Conservation (phyloP, 2,888 invertebrate genomes). For the Axea sp. region DNA sequence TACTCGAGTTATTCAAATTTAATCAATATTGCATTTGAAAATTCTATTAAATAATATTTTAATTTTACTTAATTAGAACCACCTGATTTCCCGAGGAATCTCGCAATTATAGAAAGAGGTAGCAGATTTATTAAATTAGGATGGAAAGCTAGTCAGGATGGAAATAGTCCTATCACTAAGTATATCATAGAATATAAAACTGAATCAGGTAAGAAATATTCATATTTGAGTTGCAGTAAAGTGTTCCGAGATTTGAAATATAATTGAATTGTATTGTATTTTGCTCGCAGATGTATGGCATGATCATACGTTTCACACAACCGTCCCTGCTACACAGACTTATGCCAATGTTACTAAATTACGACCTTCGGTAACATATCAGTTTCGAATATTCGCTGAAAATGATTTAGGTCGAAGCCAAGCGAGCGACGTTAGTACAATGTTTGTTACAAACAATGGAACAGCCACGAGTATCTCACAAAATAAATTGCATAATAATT, state of each 20-base stretch:
- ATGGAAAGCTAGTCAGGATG: conserved; percentile 94
- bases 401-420: conserved; percentile 93
- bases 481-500: conserved; percentile 24
- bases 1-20: too few species aligned
- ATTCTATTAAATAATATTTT: too few species aligned
- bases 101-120: conserved; percentile 90
- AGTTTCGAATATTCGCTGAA: conserved; percentile 92
- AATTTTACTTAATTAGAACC: conserved; percentile 82
- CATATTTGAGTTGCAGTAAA: too few species aligned
- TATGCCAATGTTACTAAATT: conserved; percentile 89
- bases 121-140: conserved; percentile 91
- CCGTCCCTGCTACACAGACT: conserved; percentile 90
- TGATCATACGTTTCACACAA: conserved; percentile 89
- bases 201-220: conserved; percentile 86
- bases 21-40: too few species aligned
- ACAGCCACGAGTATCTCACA: too few species aligned
- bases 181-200: conserved; percentile 95
- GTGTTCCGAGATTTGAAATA: too few species aligned
- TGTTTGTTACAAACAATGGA: conserved; percentile 5
- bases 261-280: too few species aligned
- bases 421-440: conserved; percentile 86
- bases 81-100: conserved; percentile 93
- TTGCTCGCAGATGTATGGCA: conserved; percentile 90
- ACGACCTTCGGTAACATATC: conserved; percentile 92
- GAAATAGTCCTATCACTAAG: conserved; percentile 92